These are phyloP conservation scores for Synergus umbraculus DNA, from an alignment of 2,888 invertebrate genomes.

Conservation along the genomic window DNA sequence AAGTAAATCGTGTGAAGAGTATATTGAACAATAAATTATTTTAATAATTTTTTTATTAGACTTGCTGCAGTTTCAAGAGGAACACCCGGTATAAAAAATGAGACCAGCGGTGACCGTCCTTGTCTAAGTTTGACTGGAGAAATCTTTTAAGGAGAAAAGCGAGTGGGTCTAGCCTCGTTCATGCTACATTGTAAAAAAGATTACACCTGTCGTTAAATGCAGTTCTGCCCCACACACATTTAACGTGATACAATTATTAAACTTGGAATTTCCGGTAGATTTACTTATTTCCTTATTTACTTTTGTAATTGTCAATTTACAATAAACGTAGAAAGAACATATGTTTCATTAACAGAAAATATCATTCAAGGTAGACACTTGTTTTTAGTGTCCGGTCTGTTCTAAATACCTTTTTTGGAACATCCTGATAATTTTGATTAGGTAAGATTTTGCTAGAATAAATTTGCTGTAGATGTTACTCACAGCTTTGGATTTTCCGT, in stretches of 20 bases:
- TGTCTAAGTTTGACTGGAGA: conserved; percentile 40
- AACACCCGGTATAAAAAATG: conserved; percentile 25
- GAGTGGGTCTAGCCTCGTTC: conserved; percentile 31
- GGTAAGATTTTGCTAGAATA: not conserved
- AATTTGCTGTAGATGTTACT: not conserved
- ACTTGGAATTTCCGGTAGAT: not conserved
- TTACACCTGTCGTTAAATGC: conserved; percentile 15
- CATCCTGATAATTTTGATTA: not conserved
- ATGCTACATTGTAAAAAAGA: conserved; percentile 6
- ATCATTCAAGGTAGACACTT: not conserved
- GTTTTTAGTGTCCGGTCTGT: not conserved
- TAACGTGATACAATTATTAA: not conserved
- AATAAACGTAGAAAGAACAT: too few species aligned
- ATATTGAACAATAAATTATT: too few species aligned
- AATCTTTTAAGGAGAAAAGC: conserved; percentile 36
- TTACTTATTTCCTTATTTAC: not conserved
- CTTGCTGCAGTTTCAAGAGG: not conserved
- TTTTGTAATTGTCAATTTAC: too few species aligned
- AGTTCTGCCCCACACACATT: not conserved
- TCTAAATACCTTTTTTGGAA: not conserved
- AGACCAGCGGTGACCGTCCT: conserved; percentile 26
- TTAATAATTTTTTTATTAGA: not conserved
- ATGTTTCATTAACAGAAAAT: too few species aligned
- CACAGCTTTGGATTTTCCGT: conserved; percentile 16
- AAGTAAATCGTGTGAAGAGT: too few species aligned